Evolutionary conservation across 2,888 invertebrate species (phyloP).

Genomic region (Mactromeris polynyma): DNA sequence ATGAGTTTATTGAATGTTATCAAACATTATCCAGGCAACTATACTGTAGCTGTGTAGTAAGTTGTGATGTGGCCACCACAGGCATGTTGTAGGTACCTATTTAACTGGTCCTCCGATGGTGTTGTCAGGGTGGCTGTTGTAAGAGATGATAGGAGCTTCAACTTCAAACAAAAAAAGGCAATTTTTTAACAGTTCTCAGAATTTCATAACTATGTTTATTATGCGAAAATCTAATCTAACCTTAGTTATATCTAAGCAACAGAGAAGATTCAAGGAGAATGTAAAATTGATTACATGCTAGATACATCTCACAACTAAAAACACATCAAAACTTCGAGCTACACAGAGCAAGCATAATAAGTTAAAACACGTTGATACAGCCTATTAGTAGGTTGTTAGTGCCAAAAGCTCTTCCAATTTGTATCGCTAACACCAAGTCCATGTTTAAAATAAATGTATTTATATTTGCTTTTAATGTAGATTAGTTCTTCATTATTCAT

Average conservation of each 20-base stretch:
- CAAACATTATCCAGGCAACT: neutral
- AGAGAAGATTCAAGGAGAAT: too few species aligned
- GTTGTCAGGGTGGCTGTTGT: constrained; percentile 30
- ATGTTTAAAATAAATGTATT: too few species aligned
- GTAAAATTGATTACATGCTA: too few species aligned
- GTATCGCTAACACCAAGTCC: too few species aligned
- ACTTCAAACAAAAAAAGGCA: constrained; percentile 25
- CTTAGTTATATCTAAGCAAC: neutral
- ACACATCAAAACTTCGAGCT: too few species aligned
- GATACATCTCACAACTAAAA: too few species aligned
- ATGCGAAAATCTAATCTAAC: neutral
- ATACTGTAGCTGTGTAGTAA: constrained; percentile 9
- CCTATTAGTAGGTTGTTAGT: too few species aligned
- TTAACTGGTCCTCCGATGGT: constrained; percentile 33
- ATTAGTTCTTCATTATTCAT: too few species aligned
- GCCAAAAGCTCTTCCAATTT: too few species aligned
- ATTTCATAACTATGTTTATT: neutral
- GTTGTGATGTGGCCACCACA: constrained; percentile 31
- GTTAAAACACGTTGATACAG: too few species aligned
- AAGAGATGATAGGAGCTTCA: constrained; percentile 36
- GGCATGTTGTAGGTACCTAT: constrained; percentile 16
- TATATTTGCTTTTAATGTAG: too few species aligned
- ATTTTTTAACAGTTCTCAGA: neutral
- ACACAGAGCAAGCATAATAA: too few species aligned
- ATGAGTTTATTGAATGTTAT: neutral